Conservation (phyloP, 2,113 vertebrate genomes). For the Coracopsis vasa region DNA sequence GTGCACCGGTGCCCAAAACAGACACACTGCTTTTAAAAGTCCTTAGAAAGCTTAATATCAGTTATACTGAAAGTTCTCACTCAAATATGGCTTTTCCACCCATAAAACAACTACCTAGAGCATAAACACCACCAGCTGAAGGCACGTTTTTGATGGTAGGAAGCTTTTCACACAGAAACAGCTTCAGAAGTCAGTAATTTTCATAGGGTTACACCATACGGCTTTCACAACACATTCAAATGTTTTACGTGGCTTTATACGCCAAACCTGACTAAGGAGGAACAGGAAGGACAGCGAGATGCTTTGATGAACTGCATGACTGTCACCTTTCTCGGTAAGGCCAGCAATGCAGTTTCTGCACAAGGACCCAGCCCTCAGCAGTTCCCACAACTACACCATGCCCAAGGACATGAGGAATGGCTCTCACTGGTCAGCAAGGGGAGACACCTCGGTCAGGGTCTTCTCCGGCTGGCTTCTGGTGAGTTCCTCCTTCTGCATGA, state of each 20-base stretch:
- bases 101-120: rapidly evolving
- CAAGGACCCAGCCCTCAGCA: background rate
- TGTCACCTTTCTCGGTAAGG: background rate
- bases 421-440: background rate
- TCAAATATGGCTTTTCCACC: background rate
- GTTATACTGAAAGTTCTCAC: background rate
- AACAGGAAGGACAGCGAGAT: background rate
- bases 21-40: background rate
- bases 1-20: background rate
- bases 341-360: background rate
- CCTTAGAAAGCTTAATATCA: background rate
- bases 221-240: background rate
- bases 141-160: background rate
- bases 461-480: background rate
- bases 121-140: background rate
- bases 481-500: background rate
- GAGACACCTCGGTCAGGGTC: background rate
- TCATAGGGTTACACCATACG: background rate
- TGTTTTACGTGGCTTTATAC: background rate
- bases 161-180: background rate
- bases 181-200: rapidly evolving
- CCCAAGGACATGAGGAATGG: rapidly evolving
- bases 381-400: background rate
- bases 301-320: rapidly evolving
- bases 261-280: background rate